Evolutionary conservation across 2,888 invertebrate species (phyloP), one percentile per base, ranked within the genome.

Genomic region (Troides aeacus): DNA sequence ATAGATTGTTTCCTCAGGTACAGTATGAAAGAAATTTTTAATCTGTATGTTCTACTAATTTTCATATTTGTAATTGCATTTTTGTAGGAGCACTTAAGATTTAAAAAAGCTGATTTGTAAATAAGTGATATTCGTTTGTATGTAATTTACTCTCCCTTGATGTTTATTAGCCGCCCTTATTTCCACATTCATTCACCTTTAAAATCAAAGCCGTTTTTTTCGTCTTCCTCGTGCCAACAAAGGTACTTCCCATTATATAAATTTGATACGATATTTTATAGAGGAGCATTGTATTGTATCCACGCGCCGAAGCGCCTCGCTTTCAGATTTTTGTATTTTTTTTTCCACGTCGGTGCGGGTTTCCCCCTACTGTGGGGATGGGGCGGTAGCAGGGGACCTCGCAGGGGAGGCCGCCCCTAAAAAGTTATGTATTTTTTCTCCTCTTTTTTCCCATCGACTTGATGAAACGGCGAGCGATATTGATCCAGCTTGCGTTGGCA

Each of bases 391-490:
- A 72, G 80, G 80, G 81, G 78, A 74, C 75, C 82, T 75, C 76
- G 76, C 76, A 82, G 83, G 84, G 83, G 79, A 74, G 81, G 79
- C 85, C 83, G 85, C 91, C 90, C 92, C 91, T 92, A 92, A 92
- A 92, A 92, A 92, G 91, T 92, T 90, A 92, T 92, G 87, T 91
- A 91, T 92, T 92, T 92, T 90, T 89, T 92, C 89, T 87, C 87
- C 86, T 88, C 89, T 90, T 92, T 92, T 91, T 92, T 89, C 90
- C 83, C 86, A 89, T 91, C 86, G 90, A 89, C 87, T 89, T 88
- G 89, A 90, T 89, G 89, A 89, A 89, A 89, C 87, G 84, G 88
- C 87, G 84, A 78, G 84, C 84, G 82, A 85, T 92, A 92, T 92
- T 87, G 92, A 92, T 90, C 90, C 84, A 83, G 75, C 79, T 76